Conservation (phyloP, 1,140 invertebrate species). For the Tyrophagus putrescentiae region DNA sequence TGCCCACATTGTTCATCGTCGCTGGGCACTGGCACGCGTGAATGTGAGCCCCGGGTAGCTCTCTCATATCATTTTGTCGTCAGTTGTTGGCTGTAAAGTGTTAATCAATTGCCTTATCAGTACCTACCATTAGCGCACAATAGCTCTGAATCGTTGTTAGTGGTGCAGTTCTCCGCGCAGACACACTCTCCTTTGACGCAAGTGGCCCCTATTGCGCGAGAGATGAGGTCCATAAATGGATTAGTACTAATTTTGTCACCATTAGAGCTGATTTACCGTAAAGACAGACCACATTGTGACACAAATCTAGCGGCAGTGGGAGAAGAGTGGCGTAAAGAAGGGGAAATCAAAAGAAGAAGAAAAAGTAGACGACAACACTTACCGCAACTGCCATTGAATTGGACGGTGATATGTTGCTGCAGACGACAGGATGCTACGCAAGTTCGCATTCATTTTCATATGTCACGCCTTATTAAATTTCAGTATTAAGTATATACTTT, state of each 20-base stretch:
- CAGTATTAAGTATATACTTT: background rate
- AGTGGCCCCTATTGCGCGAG: slow-evolving; percentile 41
- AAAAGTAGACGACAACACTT: slow-evolving; percentile 34
- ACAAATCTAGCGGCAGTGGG: slow-evolving; percentile 47
- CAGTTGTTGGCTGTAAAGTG: background rate
- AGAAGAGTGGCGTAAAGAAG: background rate
- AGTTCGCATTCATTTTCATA: slow-evolving; percentile 71
- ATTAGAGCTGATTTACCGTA: slow-evolving; percentile 31
- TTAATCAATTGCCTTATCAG: slow-evolving; percentile 15
- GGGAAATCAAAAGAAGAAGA: background rate
- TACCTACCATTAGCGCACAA: slow-evolving; percentile 53
- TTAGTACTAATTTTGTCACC: background rate
- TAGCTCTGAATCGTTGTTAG: slow-evolving; percentile 33
- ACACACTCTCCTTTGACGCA: slow-evolving; percentile 68
- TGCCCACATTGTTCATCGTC: background rate
- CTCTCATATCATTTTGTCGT: no score
- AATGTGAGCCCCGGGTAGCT: background rate
- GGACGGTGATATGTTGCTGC: slow-evolving; percentile 53
- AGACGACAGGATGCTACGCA: slow-evolving; percentile 60
- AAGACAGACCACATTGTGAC: slow-evolving; percentile 57
- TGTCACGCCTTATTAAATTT: slow-evolving; percentile 50
- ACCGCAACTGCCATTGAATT: slow-evolving; percentile 70
- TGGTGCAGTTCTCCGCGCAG: slow-evolving; percentile 56
- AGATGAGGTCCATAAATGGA: background rate
- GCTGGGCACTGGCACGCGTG: background rate